Conservation (phyloP, 2,888 invertebrate genomes). For the Timema cristinae region DNA sequence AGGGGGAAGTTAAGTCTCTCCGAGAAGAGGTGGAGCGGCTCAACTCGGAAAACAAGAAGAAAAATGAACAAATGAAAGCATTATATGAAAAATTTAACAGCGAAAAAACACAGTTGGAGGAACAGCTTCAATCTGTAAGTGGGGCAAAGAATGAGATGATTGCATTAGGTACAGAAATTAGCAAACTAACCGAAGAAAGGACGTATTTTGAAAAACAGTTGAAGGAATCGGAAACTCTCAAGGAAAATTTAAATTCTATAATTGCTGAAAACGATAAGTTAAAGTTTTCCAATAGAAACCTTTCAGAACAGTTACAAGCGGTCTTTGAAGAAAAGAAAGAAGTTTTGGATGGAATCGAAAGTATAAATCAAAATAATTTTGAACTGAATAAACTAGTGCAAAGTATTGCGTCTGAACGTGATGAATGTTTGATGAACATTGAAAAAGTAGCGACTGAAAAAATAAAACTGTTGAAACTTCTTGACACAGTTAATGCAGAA, state of each 20-base stretch:
- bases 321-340: conserved; percentile 25
- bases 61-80: conserved; percentile 22
- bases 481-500: conserved; percentile 17
- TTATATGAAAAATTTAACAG: conserved; percentile 21
- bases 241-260: no score
- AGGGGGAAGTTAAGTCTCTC: conserved; percentile 10
- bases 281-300: no score
- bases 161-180: no score
- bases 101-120: conserved; percentile 19
- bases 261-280: no score
- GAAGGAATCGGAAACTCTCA: no score
- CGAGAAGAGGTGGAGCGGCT: conserved; percentile 35
- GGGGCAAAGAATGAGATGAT: not conserved
- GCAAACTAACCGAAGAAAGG: no score
- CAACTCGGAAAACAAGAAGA: conserved; percentile 10
- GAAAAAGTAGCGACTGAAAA: conserved; percentile 24
- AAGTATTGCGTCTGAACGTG: conserved; percentile 26
- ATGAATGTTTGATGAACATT: conserved; percentile 21
- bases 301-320: conserved; percentile 17
- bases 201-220: no score
- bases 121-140: conserved; percentile 10
- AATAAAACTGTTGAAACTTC: conserved; percentile 17
- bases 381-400: conserved; percentile 26
- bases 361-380: conserved; percentile 27
- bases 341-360: conserved; percentile 24